A percentile compares a stretch with the other conserved stretches of the same genome.
Conservation (phyloP, 2,113 vertebrate species). For the Oryzias javanicus region DNA sequence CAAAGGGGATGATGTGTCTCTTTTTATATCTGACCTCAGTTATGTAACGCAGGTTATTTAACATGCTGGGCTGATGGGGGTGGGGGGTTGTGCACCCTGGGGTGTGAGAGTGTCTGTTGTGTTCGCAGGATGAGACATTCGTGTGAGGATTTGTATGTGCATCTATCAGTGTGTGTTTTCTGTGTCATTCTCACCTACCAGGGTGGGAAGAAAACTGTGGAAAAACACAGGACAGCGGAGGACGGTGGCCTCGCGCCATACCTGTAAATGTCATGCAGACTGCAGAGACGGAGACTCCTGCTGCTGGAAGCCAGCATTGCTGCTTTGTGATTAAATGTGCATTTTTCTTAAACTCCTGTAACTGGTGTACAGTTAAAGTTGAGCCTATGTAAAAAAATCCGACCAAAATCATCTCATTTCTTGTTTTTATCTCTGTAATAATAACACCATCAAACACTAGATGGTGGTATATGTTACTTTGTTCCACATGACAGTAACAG, state of each 20-base stretch:
- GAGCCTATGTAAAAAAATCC: background rate
- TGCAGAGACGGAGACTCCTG: slow-evolving; percentile 21
- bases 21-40: slow-evolving; percentile 68
- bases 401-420: background rate
- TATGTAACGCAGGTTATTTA: slow-evolving; percentile 69
- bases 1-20: slow-evolving; percentile 40
- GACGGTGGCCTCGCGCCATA: slow-evolving; percentile 50
- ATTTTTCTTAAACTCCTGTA: too few species aligned
- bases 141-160: background rate
- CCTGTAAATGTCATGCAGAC: slow-evolving; percentile 34
- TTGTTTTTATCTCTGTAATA: background rate
- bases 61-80: slow-evolving; percentile 37
- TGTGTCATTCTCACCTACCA: slow-evolving; percentile 27
- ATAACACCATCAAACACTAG: too few species aligned
- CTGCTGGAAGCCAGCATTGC: too few species aligned
- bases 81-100: slow-evolving; percentile 17
- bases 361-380: too few species aligned
- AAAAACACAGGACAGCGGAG: slow-evolving; percentile 29
- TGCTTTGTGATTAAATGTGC: too few species aligned
- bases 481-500: background rate
- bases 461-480: background rate
- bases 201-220: slow-evolving; percentile 31
- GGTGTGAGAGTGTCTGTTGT: slow-evolving; percentile 11
- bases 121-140: slow-evolving; percentile 3
- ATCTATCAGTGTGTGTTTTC: slow-evolving; percentile 14